These are phyloP conservation scores for Latrodectus geometricus DNA, from an alignment of 1,140 invertebrate species.

Conservation along the genomic window DNA sequence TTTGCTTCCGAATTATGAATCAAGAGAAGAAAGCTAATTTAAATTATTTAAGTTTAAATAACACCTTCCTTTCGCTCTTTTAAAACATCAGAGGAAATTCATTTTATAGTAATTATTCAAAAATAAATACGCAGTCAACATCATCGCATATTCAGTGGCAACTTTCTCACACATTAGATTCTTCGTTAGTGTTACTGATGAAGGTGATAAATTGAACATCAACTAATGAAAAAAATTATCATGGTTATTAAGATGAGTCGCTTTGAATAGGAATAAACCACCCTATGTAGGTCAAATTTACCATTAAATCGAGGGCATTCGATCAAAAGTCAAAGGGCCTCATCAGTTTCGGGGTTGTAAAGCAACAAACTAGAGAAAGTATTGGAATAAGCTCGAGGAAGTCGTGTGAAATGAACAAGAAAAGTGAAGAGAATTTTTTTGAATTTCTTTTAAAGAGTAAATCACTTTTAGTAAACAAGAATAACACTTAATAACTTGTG, in stretches of 20 bases:
- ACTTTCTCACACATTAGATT: too few relatives aligned
- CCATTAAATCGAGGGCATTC: slow-evolving; percentile 5
- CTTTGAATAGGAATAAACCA: background rate
- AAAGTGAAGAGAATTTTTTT: background rate
- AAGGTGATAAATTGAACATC: too few relatives aligned
- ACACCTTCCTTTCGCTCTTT: too few relatives aligned
- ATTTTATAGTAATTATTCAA: too few relatives aligned
- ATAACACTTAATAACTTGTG: background rate
- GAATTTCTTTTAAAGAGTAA: background rate
- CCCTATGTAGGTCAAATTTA: slow-evolving; percentile 7
- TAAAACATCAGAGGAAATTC: too few relatives aligned
- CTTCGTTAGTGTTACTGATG: too few relatives aligned
- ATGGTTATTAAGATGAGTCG: background rate
- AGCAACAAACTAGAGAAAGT: background rate
- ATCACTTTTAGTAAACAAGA: background rate
- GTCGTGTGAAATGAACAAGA: background rate
- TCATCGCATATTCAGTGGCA: too few relatives aligned
- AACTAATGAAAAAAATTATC: too few relatives aligned
- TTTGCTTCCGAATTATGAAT: too few relatives aligned
- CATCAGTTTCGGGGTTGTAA: background rate
- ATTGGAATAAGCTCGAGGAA: background rate
- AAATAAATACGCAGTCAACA: too few relatives aligned
- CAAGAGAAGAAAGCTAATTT: too few relatives aligned
- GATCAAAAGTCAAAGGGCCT: slow-evolving; percentile 30
- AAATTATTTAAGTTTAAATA: too few relatives aligned